These are phyloP conservation scores for Catharus bicknelli DNA, from an alignment of 2,113 vertebrate species.

Conservation along the genomic window DNA sequence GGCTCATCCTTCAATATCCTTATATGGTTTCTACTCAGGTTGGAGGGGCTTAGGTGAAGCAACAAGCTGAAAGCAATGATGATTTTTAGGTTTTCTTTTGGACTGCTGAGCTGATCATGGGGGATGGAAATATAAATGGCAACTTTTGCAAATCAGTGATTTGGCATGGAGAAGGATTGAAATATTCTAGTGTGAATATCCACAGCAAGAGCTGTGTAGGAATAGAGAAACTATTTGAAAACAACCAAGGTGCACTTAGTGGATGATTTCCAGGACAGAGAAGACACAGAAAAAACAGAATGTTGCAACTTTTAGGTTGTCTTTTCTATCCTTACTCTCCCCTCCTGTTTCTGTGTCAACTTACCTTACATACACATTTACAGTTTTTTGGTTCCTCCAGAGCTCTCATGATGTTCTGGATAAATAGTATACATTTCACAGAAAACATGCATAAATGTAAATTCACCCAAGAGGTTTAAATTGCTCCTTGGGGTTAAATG, in stretches of 20 bases:
- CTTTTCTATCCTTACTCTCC: background rate
- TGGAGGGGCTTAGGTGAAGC: background rate
- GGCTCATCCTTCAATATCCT: background rate
- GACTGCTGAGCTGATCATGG: background rate
- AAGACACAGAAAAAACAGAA: background rate
- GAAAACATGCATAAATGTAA: conserved; percentile 54
- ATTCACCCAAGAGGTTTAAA: conserved; percentile 63
- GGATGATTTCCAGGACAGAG: background rate
- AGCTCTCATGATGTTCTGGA: background rate
- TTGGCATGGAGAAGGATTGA: background rate
- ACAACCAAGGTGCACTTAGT: background rate
- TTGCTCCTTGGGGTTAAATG: conserved; percentile 55
- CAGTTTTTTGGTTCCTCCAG: background rate
- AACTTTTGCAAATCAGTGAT: background rate
- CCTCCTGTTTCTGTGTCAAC: background rate
- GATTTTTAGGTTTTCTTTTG: background rate
- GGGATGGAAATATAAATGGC: background rate
- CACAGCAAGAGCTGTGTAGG: background rate
- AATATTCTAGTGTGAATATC: background rate
- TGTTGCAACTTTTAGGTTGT: background rate
- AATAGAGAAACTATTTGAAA: background rate
- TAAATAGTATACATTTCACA: conserved; percentile 56
- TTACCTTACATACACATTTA: background rate
- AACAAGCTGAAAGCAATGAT: background rate
- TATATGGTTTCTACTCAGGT: background rate